These are phyloP conservation scores for Thera obeliscata DNA, from an alignment of 2,888 invertebrate species.

Conservation along the genomic window DNA sequence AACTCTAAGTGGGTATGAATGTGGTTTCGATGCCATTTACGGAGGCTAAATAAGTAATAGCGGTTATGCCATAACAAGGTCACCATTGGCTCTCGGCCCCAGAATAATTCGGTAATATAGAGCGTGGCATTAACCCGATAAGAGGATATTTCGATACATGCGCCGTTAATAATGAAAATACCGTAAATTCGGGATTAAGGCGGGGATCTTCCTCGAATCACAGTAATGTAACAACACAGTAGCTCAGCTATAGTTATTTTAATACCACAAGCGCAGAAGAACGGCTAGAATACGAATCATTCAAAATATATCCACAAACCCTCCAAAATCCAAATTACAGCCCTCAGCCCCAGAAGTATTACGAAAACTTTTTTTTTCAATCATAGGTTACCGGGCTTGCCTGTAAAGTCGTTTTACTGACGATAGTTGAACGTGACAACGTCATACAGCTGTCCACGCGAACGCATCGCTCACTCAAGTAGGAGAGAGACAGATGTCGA, in stretches of 20 bases:
- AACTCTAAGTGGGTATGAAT: no score
- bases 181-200: slow-evolving; percentile 55
- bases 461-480: no score
- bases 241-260: not conserved
- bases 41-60: not conserved
- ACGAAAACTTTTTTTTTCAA: no score
- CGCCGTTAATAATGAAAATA: slow-evolving; percentile 43
- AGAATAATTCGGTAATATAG: slow-evolving; percentile 28
- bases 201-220: slow-evolving; percentile 46
- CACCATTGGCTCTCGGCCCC: slow-evolving; percentile 14
- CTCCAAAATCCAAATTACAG: no score
- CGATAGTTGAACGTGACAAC: no score
- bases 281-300: not conserved
- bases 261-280: not conserved
- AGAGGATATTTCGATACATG: slow-evolving; percentile 40
- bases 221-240: slow-evolving; percentile 13
- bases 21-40: no score
- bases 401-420: no score
- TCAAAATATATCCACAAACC: not conserved
- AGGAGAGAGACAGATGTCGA: no score
- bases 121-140: slow-evolving; percentile 37
- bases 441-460: no score
- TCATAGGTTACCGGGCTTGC: no score
- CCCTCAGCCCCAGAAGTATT: no score
- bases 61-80: slow-evolving; percentile 12